Percentiles rank a stretch among this genome's conserved stretches.
phyloP scores from a whole-genome alignment of 2,888 invertebrate species.

The Marronus borbonicus region DNA sequence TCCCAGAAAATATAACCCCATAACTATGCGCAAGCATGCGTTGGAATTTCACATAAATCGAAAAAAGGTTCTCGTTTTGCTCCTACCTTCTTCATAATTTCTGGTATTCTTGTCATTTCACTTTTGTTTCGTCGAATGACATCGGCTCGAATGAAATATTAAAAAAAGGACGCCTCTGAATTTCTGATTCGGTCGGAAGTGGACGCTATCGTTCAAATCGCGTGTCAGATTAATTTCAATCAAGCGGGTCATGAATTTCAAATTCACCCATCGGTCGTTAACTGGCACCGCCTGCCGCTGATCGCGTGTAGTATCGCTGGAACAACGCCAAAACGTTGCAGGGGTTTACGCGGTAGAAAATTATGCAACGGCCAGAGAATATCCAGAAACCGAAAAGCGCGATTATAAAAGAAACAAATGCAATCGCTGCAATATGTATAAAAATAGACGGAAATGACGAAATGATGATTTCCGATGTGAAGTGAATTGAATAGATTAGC shows the following conservation, averaged over 20 bases:
- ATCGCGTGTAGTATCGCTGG: slow-evolving; percentile 5
- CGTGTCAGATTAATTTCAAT: slow-evolving; percentile 36
- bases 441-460: slow-evolving; percentile 3
- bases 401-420: slow-evolving; percentile 2
- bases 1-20: too few species aligned
- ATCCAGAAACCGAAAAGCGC: background rate
- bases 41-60: background rate
- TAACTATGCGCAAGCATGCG: too few species aligned
- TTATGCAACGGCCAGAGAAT: slow-evolving; percentile 16
- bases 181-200: slow-evolving; percentile 9
- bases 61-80: background rate
- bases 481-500: too few species aligned
- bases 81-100: background rate
- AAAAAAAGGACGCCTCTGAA: background rate
- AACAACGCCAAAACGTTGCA: slow-evolving; percentile 16
- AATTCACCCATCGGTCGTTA: background rate
- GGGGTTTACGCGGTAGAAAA: background rate
- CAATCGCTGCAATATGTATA: slow-evolving; percentile 10
- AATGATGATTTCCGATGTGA: background rate
- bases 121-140: background rate
- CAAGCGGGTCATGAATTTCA: slow-evolving; percentile 31
- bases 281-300: slow-evolving; percentile 2
- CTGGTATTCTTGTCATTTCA: background rate
- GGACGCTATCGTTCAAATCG: slow-evolving; percentile 21
- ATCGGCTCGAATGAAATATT: slow-evolving; percentile 7